phyloP scores from a whole-genome alignment of 2,797 vertebrate genomes.

The Gadopsis bispinosus region DNA sequence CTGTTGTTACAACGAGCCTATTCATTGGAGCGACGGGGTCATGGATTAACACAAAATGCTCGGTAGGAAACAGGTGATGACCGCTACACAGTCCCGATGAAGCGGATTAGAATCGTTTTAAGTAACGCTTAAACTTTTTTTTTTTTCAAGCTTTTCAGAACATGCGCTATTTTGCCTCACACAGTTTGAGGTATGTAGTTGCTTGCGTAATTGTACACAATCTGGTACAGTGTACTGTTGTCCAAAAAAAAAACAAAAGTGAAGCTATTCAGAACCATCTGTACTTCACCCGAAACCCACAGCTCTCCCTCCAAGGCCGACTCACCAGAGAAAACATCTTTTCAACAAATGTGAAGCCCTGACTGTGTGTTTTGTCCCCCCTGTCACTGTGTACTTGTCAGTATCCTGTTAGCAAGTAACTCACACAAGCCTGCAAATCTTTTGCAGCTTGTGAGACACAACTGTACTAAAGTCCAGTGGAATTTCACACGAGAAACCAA shows the following conservation, averaged over 20 bases:
- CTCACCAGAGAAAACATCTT: conserved; percentile 36
- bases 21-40: neutral
- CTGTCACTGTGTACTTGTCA: conserved; percentile 17
- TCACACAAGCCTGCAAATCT: conserved; percentile 3
- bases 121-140: neutral
- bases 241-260: neutral
- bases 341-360: conserved; percentile 26
- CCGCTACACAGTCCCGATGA: neutral
- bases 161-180: neutral
- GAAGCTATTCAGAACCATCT: conserved; percentile 14
- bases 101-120: neutral
- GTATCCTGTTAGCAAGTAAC: neutral
- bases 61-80: neutral
- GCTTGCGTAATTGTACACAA: neutral
- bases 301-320: neutral
- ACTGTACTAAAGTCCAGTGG: neutral
- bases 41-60: neutral
- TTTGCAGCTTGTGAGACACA: conserved; percentile 24
- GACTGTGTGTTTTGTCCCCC: neutral
- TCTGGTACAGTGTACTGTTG: neutral
- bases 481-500: conserved; percentile 12
- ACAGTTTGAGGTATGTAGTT: conserved; percentile 4
- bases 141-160: too few relatives aligned
- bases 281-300: neutral
- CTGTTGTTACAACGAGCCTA: neutral